Conservation (phyloP, 1,140 invertebrate genomes). For the Aphaenogaster ashmeadi region DNA sequence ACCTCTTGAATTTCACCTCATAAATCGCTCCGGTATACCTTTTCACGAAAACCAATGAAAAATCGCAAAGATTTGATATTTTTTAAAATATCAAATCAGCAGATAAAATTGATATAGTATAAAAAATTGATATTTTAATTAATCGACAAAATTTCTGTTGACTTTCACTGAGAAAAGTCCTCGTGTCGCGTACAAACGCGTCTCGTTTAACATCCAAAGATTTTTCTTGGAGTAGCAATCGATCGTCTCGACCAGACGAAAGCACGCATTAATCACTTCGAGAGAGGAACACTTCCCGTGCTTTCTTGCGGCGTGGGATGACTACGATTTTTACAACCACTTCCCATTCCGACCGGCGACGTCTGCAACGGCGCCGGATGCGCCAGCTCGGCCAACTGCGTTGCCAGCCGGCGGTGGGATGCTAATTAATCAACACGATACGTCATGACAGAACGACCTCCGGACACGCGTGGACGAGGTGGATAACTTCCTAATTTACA, state of each 20-base stretch:
- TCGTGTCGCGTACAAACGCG: background rate
- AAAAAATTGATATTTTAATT: background rate
- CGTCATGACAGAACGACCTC: conserved; percentile 60
- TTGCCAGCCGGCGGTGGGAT: conserved; percentile 42
- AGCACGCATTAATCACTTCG: conserved; percentile 44
- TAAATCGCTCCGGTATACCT: background rate
- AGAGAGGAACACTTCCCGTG: conserved; percentile 18
- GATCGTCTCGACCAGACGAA: conserved; percentile 25
- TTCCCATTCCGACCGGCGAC: conserved; percentile 23
- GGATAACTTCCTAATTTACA: conserved; percentile 64
- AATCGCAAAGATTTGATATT: background rate
- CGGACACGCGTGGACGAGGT: conserved; percentile 60
- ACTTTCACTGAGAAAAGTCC: background rate
- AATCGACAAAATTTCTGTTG: background rate
- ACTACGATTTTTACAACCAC: conserved; percentile 49
- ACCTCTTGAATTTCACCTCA: background rate
- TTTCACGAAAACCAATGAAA: background rate
- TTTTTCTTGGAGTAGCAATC: conserved; percentile 17
- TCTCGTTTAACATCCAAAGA: conserved; percentile 8
- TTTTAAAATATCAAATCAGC: background rate
- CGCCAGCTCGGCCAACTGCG: conserved; percentile 7
- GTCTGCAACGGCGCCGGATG: conserved; percentile 36
- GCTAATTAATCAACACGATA: conserved; percentile 65
- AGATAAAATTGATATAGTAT: background rate
- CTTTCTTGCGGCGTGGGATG: conserved; percentile 48